These are phyloP conservation scores for Liposcelis brunnea DNA, from an alignment of 2,888 invertebrate genomes.

Conservation along the genomic window DNA sequence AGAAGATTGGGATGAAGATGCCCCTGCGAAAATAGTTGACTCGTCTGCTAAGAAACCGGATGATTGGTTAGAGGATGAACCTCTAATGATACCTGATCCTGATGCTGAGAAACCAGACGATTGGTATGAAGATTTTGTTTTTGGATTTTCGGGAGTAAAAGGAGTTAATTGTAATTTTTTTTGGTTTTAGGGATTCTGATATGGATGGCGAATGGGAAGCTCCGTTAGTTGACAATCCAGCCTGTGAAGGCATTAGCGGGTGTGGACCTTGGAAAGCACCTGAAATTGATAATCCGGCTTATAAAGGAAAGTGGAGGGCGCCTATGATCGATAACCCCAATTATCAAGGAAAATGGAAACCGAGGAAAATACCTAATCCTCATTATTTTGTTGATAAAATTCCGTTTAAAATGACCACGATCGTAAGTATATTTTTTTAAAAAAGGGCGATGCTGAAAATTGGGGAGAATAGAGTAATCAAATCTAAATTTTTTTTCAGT, in stretches of 20 bases:
- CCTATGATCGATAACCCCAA: conserved; percentile 81
- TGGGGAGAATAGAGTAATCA: too few species aligned
- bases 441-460: too few species aligned
- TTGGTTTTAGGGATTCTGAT: conserved; percentile 57
- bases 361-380: conserved; percentile 77
- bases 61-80: conserved; percentile 88
- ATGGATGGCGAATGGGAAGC: conserved; percentile 99
- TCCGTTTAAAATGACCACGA: conserved; percentile 78
- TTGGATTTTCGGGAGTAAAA: too few species aligned
- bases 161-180: neutral
- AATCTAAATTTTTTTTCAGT: conserved; percentile 40
- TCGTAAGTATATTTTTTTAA: conserved; percentile 52
- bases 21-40: conserved; percentile 79
- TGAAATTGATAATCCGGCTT: conserved; percentile 70
- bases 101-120: conserved; percentile 75
- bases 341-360: conserved; percentile 90
- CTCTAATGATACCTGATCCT: conserved; percentile 70
- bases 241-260: conserved; percentile 60
- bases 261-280: conserved; percentile 86
- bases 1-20: conserved; percentile 92
- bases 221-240: conserved; percentile 78
- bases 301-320: conserved; percentile 87
- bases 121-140: too few species aligned
- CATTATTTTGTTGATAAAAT: conserved; percentile 77
- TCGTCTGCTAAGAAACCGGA: conserved; percentile 66